These are phyloP conservation scores for Willowsia nigromaculata DNA, from an alignment of 2,888 invertebrate species.

Conservation along the genomic window DNA sequence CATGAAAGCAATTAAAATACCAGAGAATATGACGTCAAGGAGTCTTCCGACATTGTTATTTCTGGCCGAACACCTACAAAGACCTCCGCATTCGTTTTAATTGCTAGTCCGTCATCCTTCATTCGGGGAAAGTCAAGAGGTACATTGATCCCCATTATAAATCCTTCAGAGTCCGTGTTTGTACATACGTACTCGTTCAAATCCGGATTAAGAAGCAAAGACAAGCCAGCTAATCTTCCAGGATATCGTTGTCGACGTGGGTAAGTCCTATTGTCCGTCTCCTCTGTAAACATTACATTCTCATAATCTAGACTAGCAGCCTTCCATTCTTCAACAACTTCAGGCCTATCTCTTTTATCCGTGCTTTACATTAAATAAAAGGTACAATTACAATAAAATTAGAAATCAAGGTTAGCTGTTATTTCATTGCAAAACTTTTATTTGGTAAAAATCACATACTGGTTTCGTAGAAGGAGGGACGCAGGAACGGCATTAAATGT, in stretches of 20 bases:
- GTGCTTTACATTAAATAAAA: slow-evolving; percentile 13
- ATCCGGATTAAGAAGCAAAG: slow-evolving; percentile 76
- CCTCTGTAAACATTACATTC: slow-evolving; percentile 40
- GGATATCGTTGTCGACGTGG: slow-evolving; percentile 73
- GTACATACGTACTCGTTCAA: slow-evolving; percentile 76
- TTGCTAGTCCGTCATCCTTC: slow-evolving; percentile 68
- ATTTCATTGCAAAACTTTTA: too few relatives aligned
- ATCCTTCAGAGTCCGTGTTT: slow-evolving; percentile 67
- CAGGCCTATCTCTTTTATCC: slow-evolving; percentile 56
- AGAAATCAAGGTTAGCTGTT: not conserved
- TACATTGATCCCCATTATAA: slow-evolving; percentile 3
- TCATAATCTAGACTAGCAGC: slow-evolving; percentile 31
- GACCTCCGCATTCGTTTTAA: slow-evolving; percentile 50
- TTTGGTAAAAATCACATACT: too few relatives aligned
- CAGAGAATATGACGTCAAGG: not conserved
- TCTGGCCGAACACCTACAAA: slow-evolving; percentile 63
- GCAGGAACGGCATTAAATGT: slow-evolving; percentile 88
- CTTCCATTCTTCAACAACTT: slow-evolving; percentile 42
- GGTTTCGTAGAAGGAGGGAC: slow-evolving; percentile 77
- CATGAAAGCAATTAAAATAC: not conserved
- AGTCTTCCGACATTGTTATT: slow-evolving; percentile 66
- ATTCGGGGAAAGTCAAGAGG: slow-evolving; percentile 53
- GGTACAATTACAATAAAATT: not conserved
- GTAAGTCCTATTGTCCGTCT: slow-evolving; percentile 23
- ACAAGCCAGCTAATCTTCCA: slow-evolving; percentile 76